Conservation (phyloP, 2,113 vertebrate species). For the Burhinus oedicnemus region DNA sequence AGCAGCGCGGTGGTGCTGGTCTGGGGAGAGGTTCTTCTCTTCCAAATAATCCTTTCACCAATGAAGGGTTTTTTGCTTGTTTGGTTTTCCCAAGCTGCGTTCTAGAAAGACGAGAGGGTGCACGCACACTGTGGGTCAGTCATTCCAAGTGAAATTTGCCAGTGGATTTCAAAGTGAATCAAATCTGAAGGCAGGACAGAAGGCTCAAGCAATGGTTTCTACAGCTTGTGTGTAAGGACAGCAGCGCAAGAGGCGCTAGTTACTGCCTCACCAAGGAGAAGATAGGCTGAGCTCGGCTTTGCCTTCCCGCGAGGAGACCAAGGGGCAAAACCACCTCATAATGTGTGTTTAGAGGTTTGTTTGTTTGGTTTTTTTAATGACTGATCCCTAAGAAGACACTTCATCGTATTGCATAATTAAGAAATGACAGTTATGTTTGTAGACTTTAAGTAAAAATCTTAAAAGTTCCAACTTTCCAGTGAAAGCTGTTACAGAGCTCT, state of each 20-base stretch:
- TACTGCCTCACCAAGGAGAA: not conserved
- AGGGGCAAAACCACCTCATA: not conserved
- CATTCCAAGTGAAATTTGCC: not conserved
- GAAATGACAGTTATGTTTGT: not conserved
- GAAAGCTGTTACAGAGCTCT: not conserved
- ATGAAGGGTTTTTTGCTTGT: not conserved
- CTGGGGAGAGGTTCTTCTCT: not conserved
- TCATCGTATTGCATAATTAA: not conserved
- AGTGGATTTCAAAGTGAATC: not conserved
- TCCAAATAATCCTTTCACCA: not conserved
- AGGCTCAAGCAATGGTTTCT: no score
- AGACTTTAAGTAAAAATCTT: not conserved
- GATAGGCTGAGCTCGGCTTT: not conserved
- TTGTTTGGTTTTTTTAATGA: not conserved
- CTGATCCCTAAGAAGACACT: no score
- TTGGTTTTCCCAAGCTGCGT: not conserved
- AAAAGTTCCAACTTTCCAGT: not conserved
- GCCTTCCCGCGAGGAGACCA: not conserved
- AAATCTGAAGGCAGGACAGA: not conserved
- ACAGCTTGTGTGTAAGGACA: not conserved
- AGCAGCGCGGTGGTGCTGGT: no score
- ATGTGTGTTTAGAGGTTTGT: rapidly evolving
- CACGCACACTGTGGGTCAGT: rapidly evolving
- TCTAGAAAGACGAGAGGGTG: not conserved
- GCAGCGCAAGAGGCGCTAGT: not conserved